A percentile compares a stretch with the other conserved stretches of the same genome.
Conservation (phyloP, 2,113 vertebrate genomes). For the Thalassoma bifasciatum region DNA sequence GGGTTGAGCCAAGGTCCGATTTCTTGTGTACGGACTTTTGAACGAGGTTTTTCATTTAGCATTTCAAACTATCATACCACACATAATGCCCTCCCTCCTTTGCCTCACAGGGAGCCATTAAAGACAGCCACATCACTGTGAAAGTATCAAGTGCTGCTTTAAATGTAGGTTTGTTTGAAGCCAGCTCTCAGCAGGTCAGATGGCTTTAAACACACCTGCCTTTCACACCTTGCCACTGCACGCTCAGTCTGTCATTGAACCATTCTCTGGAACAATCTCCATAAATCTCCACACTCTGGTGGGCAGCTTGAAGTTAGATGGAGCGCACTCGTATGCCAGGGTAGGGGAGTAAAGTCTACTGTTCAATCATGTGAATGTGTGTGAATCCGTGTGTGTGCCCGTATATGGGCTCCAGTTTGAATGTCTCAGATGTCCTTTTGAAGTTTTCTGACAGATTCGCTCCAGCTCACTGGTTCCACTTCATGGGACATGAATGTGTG, state of each 20-base stretch:
- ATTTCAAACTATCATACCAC: too few species aligned
- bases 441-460: slow-evolving; percentile 54
- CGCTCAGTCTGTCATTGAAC: slow-evolving; percentile 19
- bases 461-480: slow-evolving; percentile 64
- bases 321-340: slow-evolving; percentile 3
- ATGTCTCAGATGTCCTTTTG: slow-evolving; percentile 48
- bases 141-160: background rate
- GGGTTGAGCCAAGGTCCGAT: background rate
- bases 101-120: background rate
- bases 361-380: slow-evolving; percentile 38
- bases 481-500: slow-evolving; percentile 51
- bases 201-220: background rate
- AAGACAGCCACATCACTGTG: background rate
- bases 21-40: background rate
- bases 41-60: too few species aligned
- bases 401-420: slow-evolving; percentile 21
- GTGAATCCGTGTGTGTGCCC: slow-evolving; percentile 23
- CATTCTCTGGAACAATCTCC: slow-evolving; percentile 26
- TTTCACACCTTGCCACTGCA: slow-evolving; percentile 23
- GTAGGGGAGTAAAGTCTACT: slow-evolving; percentile 13
- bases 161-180: slow-evolving; percentile 15
- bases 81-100: background rate
- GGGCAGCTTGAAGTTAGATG: slow-evolving; percentile 9
- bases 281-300: slow-evolving; percentile 42
- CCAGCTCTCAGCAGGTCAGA: slow-evolving; percentile 14